Evolutionary conservation across 2,888 invertebrate species (phyloP), one percentile per base, ranked within the genome.

Genomic region (Epinotia brunnichana): DNA sequence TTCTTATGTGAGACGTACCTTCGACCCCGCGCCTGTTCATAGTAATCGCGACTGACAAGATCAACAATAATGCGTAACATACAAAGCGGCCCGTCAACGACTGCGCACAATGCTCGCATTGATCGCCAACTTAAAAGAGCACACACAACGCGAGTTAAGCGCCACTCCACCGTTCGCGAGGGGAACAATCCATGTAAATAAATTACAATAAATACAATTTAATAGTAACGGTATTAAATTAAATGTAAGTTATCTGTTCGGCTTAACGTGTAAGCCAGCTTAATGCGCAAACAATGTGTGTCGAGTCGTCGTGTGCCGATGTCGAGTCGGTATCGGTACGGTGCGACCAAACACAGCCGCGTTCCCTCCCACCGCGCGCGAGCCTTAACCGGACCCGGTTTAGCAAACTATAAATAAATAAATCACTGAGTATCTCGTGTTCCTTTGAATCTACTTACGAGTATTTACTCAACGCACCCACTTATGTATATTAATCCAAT

Each of bases 211-310:
- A 66, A 66, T 66, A 56, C 66, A 66, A 56, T 66, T 56, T 66
- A 70, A 64, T 66, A 59, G 72, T 72, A 72, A 72, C 72, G 61
- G 72, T 62, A 72, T 72, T 72, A 72, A 69, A 69, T 73, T 60
- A 73, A 61, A 69, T 51, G 69, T 39, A 57, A 69, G 53, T 35
- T 63, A 69, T 59, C 57, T 19, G 53, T 41, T 56, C 57, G 44
- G 69, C 68, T 68, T 69, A 69, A 62, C 56, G 44, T 29, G 66
- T 68, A 61, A 72, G 72, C 53, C 62, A n/a, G 21, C 62, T 48
- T 69, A 62, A 57, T 54, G 59, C 62, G n/a, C 56, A 24, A 29
- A 63, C 29, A 51, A 70, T 64, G 66, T 19, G 11, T 13, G 21
- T 29, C 57, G 29, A 15, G 56, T 56, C 56, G 24, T 24, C 13